Conservation (phyloP, 2,888 invertebrate species). For the Leucania comma region DNA sequence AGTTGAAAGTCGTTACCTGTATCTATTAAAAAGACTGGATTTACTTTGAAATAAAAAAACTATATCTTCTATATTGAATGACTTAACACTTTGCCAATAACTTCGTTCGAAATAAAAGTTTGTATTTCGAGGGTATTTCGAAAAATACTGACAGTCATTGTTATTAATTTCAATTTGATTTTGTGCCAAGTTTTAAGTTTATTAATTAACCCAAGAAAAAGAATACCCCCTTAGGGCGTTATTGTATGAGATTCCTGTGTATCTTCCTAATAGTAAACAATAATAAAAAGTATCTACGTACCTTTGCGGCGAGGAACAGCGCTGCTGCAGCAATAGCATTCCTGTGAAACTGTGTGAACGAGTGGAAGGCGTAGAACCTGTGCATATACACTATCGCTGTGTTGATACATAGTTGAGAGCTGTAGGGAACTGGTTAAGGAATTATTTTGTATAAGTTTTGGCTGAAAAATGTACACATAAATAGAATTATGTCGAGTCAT, state of each 20-base stretch:
- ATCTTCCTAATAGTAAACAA: not conserved
- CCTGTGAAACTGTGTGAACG: constrained; percentile 98
- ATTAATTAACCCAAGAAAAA: too few species aligned
- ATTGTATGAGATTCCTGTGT: too few species aligned
- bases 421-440: constrained; percentile 84
- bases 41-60: too few species aligned
- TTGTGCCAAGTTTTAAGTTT: too few species aligned
- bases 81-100: too few species aligned
- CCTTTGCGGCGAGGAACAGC: constrained; percentile 98
- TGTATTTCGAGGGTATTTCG: too few species aligned
- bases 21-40: constrained; percentile 17
- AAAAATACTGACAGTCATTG: too few species aligned
- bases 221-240: too few species aligned
- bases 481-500: constrained; percentile 16
- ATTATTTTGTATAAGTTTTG: constrained; percentile 32
- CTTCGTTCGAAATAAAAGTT: too few species aligned
- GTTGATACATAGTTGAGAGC: constrained; percentile 99
- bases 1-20: constrained; percentile 13
- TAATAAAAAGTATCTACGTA: constrained; percentile 61
- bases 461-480: constrained; percentile 16
- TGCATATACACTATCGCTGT: constrained; percentile 99
- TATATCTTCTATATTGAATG: not conserved
- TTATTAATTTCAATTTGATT: too few species aligned
- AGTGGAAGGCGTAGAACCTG: constrained; percentile 99
- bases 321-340: constrained; percentile 98